Percentiles rank a stretch among this genome's conserved stretches.
These are phyloP conservation scores for Lathamus discolor DNA, from an alignment of 2,113 vertebrate genomes.

Conservation along the genomic window DNA sequence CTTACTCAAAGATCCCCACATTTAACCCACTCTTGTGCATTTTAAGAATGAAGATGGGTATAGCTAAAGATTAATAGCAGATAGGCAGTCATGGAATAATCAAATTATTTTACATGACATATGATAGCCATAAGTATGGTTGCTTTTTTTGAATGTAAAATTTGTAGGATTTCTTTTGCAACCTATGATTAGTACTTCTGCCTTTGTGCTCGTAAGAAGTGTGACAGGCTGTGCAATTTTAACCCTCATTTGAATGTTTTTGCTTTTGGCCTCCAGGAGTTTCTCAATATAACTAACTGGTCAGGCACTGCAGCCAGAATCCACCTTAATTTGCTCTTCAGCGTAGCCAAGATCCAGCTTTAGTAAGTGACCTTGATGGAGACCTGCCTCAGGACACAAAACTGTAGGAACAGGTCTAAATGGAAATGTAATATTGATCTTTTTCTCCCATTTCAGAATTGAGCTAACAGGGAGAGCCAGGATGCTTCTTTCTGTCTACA, in stretches of 20 bases:
- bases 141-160: background rate
- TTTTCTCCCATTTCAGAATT: background rate
- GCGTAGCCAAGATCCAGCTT: background rate
- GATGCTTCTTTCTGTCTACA: background rate
- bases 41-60: background rate
- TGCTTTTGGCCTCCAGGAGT: background rate
- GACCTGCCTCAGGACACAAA: slow-evolving; percentile 11
- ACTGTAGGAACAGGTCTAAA: slow-evolving; percentile 16
- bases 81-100: background rate
- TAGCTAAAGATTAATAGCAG: background rate
- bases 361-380: background rate
- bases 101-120: background rate
- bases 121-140: background rate
- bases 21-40: background rate
- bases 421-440: background rate
- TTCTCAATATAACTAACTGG: background rate
- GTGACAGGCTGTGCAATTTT: background rate
- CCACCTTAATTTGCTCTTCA: background rate
- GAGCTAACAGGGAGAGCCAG: background rate
- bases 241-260: background rate
- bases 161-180: background rate
- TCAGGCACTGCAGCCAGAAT: background rate
- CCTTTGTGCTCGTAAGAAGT: background rate
- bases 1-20: background rate
- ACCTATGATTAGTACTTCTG: background rate